Conservation (phyloP, 2,888 invertebrate species). For the Cerceris rybyensis region DNA sequence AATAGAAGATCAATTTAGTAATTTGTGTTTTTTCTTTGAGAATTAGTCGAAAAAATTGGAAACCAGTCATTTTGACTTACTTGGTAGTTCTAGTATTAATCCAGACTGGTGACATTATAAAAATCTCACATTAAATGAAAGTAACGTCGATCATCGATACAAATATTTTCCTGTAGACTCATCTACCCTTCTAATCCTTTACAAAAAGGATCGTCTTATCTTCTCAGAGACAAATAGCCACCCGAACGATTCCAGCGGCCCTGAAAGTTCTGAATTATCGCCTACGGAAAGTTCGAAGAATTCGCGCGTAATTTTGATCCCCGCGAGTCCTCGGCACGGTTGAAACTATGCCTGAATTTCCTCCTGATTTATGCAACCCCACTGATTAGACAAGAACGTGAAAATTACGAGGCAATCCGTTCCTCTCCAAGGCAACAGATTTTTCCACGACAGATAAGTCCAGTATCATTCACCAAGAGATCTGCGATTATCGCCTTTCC, state of each 20-base stretch:
- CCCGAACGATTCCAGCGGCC: constrained; percentile 45
- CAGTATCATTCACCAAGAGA: constrained; percentile 35
- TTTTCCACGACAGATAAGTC: not conserved
- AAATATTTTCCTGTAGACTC: no score
- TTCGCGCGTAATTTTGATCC: constrained; percentile 67
- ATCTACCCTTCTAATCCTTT: not conserved
- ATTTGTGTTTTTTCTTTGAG: no score
- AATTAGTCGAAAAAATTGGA: no score
- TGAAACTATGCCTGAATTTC: constrained; percentile 69
- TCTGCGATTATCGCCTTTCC: constrained; percentile 18
- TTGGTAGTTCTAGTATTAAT: no score
- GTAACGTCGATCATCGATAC: no score
- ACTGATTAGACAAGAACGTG: constrained; percentile 42
- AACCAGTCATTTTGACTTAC: no score
- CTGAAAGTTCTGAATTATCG: constrained; percentile 75
- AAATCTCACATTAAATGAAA: no score
- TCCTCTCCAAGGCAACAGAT: constrained; percentile 17
- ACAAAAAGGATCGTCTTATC: not conserved
- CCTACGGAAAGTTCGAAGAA: constrained; percentile 75
- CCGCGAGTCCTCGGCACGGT: constrained; percentile 22
- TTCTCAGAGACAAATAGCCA: constrained; percentile 49
- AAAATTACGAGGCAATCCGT: constrained; percentile 51
- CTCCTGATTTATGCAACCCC: constrained; percentile 70
- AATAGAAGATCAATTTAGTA: no score
- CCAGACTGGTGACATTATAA: no score